These are phyloP conservation scores for Acanthurus tractus DNA, from an alignment of 2,797 vertebrate species.

Conservation along the genomic window DNA sequence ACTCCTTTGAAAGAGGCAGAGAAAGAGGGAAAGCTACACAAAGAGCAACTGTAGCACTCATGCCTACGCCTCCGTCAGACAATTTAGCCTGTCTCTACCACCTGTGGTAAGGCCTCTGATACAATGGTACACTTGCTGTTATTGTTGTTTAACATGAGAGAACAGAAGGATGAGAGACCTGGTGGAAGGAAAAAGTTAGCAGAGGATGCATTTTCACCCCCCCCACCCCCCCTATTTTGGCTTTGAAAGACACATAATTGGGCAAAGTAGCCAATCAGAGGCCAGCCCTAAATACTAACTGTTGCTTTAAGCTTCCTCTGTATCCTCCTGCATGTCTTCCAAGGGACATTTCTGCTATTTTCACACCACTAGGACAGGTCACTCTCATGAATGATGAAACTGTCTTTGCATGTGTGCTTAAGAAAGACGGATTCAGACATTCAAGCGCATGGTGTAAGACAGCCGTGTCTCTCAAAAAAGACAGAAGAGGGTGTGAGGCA, in stretches of 20 bases:
- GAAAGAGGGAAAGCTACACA: constrained; percentile 9
- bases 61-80: constrained; percentile 43
- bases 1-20: constrained; percentile 14
- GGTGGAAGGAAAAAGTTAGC: constrained; percentile 16
- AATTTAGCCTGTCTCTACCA: constrained; percentile 38
- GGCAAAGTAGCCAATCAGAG: constrained; percentile 20
- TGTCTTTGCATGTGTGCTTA: constrained; percentile 9
- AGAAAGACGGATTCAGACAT: not conserved
- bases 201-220: constrained; percentile 8
- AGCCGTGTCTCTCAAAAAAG: constrained; percentile 35
- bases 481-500: constrained; percentile 7
- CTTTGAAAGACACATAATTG: constrained; percentile 45
- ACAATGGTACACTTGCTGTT: constrained; percentile 48
- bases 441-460: not conserved
- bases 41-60: constrained; percentile 26
- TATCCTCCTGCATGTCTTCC: constrained; percentile 5
- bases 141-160: constrained; percentile 41
- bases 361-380: not conserved
- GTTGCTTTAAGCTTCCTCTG: not conserved
- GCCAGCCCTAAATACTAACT: constrained; percentile 2
- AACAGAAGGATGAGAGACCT: constrained; percentile 18
- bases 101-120: constrained; percentile 48
- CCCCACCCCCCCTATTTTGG: constrained; percentile 19
- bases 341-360: not conserved
- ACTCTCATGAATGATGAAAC: not conserved